phyloP scores from a whole-genome alignment of 2,797 vertebrate species.

The Epinephelus coioides region DNA sequence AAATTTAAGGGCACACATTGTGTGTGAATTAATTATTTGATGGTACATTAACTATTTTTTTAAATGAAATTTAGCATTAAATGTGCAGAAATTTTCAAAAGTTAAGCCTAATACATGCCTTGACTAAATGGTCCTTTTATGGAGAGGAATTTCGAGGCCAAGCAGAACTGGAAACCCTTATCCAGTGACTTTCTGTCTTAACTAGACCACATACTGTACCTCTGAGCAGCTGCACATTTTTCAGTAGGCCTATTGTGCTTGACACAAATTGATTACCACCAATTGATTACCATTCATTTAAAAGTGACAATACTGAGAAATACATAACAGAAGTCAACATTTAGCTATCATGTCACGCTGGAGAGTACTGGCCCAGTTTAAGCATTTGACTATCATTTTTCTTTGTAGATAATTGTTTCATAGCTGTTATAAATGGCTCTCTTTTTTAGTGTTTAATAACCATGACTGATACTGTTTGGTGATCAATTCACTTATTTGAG shows the following conservation, averaged over 20 bases:
- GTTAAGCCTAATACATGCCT: background rate
- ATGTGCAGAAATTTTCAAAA: background rate
- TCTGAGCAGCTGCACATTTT: background rate
- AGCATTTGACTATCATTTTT: background rate
- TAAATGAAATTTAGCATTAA: too few species aligned
- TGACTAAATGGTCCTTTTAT: background rate
- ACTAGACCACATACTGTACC: background rate
- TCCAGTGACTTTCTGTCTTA: background rate
- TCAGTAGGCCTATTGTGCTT: background rate
- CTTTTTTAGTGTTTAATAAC: background rate
- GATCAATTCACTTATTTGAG: background rate
- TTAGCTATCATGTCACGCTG: background rate
- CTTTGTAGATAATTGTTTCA: background rate
- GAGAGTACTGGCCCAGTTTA: background rate
- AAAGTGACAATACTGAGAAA: background rate
- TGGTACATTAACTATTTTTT: too few species aligned
- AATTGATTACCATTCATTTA: background rate
- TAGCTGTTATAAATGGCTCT: too few species aligned
- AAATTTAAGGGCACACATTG: too few species aligned
- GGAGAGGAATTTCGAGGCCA: background rate
- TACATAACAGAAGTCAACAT: background rate
- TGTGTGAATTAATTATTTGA: too few species aligned
- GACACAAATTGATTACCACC: background rate
- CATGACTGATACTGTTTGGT: background rate
- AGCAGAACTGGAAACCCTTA: background rate